Evolutionary conservation across 2,797 vertebrate species (phyloP), one percentile per base, ranked within the genome.

Genomic region (Perodicticus potto): DNA sequence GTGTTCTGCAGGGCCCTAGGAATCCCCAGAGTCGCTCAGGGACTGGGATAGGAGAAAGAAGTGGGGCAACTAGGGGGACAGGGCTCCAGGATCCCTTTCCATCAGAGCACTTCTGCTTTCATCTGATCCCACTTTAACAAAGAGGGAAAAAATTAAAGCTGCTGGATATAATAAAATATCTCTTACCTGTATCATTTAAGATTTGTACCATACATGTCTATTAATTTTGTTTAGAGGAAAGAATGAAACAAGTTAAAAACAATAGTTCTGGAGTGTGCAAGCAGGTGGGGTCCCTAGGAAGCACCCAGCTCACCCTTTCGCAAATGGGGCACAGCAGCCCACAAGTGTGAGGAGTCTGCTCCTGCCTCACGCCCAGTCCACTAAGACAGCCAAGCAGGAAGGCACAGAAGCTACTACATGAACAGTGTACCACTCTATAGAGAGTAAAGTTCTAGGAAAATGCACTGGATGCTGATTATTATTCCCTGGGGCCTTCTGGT

Each of bases 171-270:
- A 32, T 69, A 74, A 78, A 82, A n/a, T 19, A 29, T 25, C 76
- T 94, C 89, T 91, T 43, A 34, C 53, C 45, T 69, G 7, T 53
- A 3, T 72, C 27, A 80, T 20, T 76, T 29, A 59, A 89, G 37
- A 94, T 74, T 61, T 72, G 32, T 32, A 84, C 59, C 67, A 53
- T 14, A n/a, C 55, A 10, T 32, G 7, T 43, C 13, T 32, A 45
- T 87, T 85, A 27, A 69, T 76, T 81, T 94, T 85, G 86, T 43
- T 43, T 69, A 94, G 72, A 93, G 16, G 34, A 25, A 84, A 91
- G 57, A 72, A 57, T n/a, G 25, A 32, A 57, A 43, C 72, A 77
- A 57, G 57, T 45, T 59, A 43, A n/a, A 92, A 88, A 63, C 65
- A n/a, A 7, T 3, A 55, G 27, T 34, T 55, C 86, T 69, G 25